These are phyloP conservation scores for Hirtodrosophila cameraria DNA, from an alignment of 2,888 invertebrate genomes.

Conservation along the genomic window DNA sequence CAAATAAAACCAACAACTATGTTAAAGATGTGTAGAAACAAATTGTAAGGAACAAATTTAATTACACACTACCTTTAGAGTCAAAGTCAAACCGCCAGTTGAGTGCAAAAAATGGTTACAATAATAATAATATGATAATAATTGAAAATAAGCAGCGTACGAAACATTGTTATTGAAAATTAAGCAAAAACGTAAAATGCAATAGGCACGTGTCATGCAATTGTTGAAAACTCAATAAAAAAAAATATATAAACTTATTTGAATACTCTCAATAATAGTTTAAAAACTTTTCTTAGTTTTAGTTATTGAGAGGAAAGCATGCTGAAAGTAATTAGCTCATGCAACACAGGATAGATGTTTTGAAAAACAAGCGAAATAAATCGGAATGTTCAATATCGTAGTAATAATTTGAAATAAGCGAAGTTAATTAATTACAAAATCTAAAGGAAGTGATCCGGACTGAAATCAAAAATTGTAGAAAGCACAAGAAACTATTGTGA, in stretches of 20 bases:
- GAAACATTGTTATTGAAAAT: constrained; percentile 67
- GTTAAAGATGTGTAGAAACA: constrained; percentile 26
- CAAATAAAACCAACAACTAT: constrained; percentile 2
- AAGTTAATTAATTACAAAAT: too few species aligned
- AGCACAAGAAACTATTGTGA: too few species aligned
- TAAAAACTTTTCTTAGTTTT: too few species aligned
- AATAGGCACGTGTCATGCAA: constrained; percentile 57
- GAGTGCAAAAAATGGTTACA: constrained; percentile 57
- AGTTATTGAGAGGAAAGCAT: too few species aligned
- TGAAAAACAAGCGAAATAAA: too few species aligned
- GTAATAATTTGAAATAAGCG: too few species aligned
- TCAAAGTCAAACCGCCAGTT: constrained; percentile 50
- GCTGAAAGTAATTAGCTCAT: too few species aligned
- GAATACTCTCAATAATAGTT: too few species aligned
- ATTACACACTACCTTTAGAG: constrained; percentile 34
- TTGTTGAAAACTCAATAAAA: constrained; percentile 71
- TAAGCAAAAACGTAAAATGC: constrained; percentile 52
- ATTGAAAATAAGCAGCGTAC: constrained; percentile 28
- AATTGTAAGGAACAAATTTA: constrained; percentile 8
- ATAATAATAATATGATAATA: constrained; percentile 30
- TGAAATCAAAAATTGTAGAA: too few species aligned
- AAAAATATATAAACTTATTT: not conserved
- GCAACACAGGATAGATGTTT: too few species aligned
- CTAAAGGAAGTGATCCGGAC: too few species aligned
- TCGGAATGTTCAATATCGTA: too few species aligned